Conservation (phyloP, 2,113 vertebrate genomes). For the Stigmatopora nigra region DNA sequence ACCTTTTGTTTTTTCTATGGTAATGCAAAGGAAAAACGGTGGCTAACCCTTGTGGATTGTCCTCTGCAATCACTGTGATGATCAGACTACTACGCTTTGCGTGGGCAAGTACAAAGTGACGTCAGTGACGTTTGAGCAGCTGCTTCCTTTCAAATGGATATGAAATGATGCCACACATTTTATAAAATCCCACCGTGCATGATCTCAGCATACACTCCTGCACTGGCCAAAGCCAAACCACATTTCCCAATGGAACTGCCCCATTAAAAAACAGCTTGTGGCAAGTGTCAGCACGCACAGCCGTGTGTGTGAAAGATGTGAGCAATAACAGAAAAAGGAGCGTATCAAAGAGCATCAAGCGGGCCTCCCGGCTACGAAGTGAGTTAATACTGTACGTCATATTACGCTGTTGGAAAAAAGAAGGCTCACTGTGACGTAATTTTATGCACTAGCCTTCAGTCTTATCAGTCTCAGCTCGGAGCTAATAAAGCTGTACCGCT, state of each 20-base stretch:
- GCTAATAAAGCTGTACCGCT: slow-evolving; percentile 14
- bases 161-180: slow-evolving; percentile 6
- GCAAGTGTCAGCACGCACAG: slow-evolving; percentile 48
- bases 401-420: slow-evolving; percentile 3
- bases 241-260: slow-evolving; percentile 23
- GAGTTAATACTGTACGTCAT: slow-evolving; percentile 7
- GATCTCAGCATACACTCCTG: slow-evolving; percentile 21
- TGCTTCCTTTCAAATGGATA: not conserved
- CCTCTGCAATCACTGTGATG: not conserved
- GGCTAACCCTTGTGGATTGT: not conserved
- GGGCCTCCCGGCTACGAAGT: slow-evolving; percentile 11
- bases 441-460: slow-evolving; percentile 17
- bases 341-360: slow-evolving; percentile 24
- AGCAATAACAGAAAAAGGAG: slow-evolving; percentile 51
- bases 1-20: not conserved
- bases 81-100: not conserved
- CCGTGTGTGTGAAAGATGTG: slow-evolving; percentile 54
- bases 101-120: not conserved
- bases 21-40: not conserved
- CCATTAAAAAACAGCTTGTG: slow-evolving; percentile 57
- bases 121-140: not conserved
- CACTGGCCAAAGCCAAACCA: slow-evolving; percentile 24
- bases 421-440: slow-evolving; percentile 33
- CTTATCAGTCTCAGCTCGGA: not conserved
- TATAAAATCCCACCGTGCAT: not conserved